Evolutionary conservation across 1,140 invertebrate genomes (phyloP).

Genomic region (Pseudoatta argentina): DNA sequence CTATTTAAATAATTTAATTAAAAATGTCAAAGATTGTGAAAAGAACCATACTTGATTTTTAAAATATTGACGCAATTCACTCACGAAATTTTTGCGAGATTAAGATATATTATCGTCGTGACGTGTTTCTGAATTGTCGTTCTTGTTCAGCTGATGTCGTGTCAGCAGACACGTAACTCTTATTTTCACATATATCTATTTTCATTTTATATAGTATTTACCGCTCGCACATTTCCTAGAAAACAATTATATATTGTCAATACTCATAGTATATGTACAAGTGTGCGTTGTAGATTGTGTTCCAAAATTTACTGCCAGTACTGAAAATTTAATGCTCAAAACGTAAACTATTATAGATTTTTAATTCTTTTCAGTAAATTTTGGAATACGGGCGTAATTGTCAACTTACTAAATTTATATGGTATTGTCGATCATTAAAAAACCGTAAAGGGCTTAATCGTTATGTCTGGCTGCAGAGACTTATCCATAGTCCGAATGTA

Average conservation of each 20-base stretch:
- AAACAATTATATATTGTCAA: neutral
- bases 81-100: neutral
- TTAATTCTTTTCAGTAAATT: too few species aligned
- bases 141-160: neutral
- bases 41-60: neutral
- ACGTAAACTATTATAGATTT: too few species aligned
- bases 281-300: neutral
- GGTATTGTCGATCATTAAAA: neutral
- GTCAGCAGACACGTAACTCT: neutral
- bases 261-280: neutral
- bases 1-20: neutral
- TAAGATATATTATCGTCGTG: neutral
- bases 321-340: too few species aligned
- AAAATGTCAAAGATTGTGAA: neutral
- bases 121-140: neutral
- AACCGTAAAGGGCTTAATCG: neutral
- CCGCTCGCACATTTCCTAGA: neutral
- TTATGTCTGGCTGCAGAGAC: too few species aligned
- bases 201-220: conserved; percentile 13
- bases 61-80: neutral
- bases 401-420: neutral
- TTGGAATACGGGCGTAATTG: neutral
- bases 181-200: conserved; percentile 5
- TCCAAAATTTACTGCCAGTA: too few species aligned
- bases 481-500: too few species aligned